Base-by-base conservation (phyloP, 2,797 vertebrate species). In the Phoeniculus purpureus region DNA sequence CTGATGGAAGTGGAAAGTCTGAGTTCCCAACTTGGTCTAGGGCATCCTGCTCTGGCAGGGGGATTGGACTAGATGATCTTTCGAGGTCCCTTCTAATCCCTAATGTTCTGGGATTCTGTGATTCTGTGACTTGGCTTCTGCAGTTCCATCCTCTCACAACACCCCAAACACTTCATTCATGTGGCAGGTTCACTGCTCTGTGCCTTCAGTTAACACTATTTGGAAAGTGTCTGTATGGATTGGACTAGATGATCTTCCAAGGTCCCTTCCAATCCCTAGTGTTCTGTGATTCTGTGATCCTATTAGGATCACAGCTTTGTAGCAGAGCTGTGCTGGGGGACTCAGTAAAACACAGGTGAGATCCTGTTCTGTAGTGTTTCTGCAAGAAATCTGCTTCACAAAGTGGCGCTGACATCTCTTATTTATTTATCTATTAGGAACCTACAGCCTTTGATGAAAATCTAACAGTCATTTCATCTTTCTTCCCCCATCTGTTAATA, bases 381-480 rank as follows among this genome's bases (percentile, higher is more conserved):
- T 87, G 71, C 66, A 51, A 83, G 34, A 47, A 45, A 48, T 1
- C 8, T 19, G 40, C n/a, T 59, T 37, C 20, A 12, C 54, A 75
- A 68, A 75, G 74, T 75, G 93, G 59, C 16, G 29, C 51, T 37
- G 66, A 7, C 27, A 48, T 72, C 87, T 94, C 74, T 51, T 26
- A 76, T 73, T 64, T 61, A 59, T 88, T 90, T 91, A 47, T 84
- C 65, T 71, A 3, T 64, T 51, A 65, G 48, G 50, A 86, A 64
- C 43, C 40, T 26, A 47, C 84, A 90, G 19, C 6, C 48, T 89
- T 68, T 68, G 83, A 75, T 89, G 75, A 87, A 93, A 91, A 87
- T 92, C 68, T 93, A 93, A 76, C 87, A 94, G 93, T 90, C 80
- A 94, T 67, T 75, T 82, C n/a, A 26, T 71, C 79, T 92, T 94